Conservation (phyloP, 2,888 invertebrate species). For the Philaethria dido region DNA sequence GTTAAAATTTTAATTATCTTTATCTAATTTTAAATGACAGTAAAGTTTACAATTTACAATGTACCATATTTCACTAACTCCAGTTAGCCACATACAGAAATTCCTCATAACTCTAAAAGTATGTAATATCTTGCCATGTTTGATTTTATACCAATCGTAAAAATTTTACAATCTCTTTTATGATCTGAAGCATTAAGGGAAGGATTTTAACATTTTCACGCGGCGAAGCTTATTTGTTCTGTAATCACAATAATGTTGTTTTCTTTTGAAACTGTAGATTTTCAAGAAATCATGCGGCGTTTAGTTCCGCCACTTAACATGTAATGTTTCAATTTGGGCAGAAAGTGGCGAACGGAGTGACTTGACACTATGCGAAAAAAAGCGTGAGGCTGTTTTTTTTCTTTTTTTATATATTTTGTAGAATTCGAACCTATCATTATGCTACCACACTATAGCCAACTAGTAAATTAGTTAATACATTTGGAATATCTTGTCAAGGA, state of each 20-base stretch:
- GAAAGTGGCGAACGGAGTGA: background rate
- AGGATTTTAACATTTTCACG: conserved; percentile 9
- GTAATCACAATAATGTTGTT: conserved; percentile 47
- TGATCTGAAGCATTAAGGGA: conserved; percentile 18
- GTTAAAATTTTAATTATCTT: too few species aligned
- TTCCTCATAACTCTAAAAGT: conserved; percentile 23
- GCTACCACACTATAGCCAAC: too few species aligned
- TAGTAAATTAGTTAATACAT: too few species aligned
- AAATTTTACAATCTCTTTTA: conserved; percentile 38
- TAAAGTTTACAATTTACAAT: background rate
- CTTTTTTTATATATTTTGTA: too few species aligned
- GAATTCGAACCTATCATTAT: too few species aligned
- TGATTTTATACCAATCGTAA: conserved; percentile 36
- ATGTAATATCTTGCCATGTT: conserved; percentile 30
- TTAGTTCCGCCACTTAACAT: background rate
- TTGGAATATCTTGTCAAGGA: too few species aligned
- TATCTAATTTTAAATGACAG: background rate
- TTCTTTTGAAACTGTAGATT: background rate
- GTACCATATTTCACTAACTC: background rate
- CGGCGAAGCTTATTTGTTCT: conserved; percentile 15
- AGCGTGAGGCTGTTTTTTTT: too few species aligned
- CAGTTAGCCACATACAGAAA: background rate
- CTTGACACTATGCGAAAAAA: background rate
- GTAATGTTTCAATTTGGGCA: background rate
- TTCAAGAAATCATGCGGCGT: background rate